Base-by-base conservation (phyloP, 2,113 vertebrate genomes). In the Condylura cristata region DNA sequence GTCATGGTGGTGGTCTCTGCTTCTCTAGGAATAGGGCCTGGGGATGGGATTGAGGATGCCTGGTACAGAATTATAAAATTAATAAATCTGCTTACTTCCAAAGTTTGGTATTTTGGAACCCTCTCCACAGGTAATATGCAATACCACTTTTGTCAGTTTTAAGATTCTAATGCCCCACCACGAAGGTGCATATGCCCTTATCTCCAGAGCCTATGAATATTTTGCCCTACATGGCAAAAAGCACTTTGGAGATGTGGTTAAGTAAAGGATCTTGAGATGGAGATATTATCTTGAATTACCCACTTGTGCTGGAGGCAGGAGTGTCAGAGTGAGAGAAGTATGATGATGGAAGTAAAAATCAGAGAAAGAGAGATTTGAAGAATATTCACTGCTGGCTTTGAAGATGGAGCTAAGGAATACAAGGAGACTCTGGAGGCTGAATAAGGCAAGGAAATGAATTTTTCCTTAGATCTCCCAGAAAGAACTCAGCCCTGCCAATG, bases 341-440 rank as follows among this genome's bases (percentile, higher is more conserved):
- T 28, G 68, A 41, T 37, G 41, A 30, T 56, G 56, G 65, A 65
- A 65, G 68, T 39, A 37, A 30, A 86, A n/a, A 8, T 84, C 26
- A 93, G 46, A 75, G 13, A 80, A 34, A n/a, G 32, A 71, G 41
- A 58, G 70, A 81, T 51, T 48, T 85, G 82, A 92, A 95, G 72
- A 48, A 66, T 60, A 32, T 75, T 26, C 14, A 28, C 18, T 51
- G 6, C 76, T 41, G n/a, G 4, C 53, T 75, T 90, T 91, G 58
- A 79, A 68, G 34, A 65, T 58, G 44, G 24, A 91, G 8, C 65
- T 37, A 32, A 80, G n/a, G 58, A 80, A 75, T 66, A 20, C 58
- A 86, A 71, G 30, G 22, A 30, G 6, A 26, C 5, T 85, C 41
- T 76, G 34, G 46, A 87, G 83, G 6, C 70, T 75, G 20, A 82